Conservation (phyloP, 2,888 invertebrate species). For the Plebejus melissa region DNA sequence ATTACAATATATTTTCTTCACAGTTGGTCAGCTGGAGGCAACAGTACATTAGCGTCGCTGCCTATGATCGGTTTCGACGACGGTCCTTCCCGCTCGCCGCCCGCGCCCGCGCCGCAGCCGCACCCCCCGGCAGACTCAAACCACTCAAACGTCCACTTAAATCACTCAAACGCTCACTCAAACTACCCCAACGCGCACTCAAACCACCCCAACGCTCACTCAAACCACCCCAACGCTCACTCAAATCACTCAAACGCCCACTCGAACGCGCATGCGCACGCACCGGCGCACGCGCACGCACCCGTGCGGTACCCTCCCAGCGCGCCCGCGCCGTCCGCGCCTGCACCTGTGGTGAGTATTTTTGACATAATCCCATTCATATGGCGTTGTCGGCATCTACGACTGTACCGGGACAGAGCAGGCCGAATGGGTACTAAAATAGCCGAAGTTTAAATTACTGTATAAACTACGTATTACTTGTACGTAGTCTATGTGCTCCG, state of each 20-base stretch:
- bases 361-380: not conserved
- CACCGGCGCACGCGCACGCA: constrained; percentile 16
- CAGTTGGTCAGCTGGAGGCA: constrained; percentile 83
- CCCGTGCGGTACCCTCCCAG: not conserved
- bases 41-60: constrained; percentile 85
- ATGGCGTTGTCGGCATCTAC: too few relatives aligned
- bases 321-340: constrained; percentile 15
- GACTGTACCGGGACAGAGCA: too few relatives aligned
- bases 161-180: constrained; percentile 32
- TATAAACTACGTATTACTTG: too few relatives aligned
- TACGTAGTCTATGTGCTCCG: too few relatives aligned
- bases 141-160: constrained; percentile 34
- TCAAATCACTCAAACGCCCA: not conserved
- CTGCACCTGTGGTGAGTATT: constrained; percentile 13
- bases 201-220: constrained; percentile 34
- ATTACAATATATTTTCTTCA: constrained; percentile 7
- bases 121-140: constrained; percentile 32
- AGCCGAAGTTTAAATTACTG: too few relatives aligned
- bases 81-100: constrained; percentile 41
- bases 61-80: constrained; percentile 86
- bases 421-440: too few relatives aligned
- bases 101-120: constrained; percentile 38
- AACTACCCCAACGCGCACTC: constrained; percentile 22
- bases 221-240: constrained; percentile 33
- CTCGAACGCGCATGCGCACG: constrained; percentile 10